Conservation (phyloP, 2,888 invertebrate genomes). For the Apamea monoglypha region DNA sequence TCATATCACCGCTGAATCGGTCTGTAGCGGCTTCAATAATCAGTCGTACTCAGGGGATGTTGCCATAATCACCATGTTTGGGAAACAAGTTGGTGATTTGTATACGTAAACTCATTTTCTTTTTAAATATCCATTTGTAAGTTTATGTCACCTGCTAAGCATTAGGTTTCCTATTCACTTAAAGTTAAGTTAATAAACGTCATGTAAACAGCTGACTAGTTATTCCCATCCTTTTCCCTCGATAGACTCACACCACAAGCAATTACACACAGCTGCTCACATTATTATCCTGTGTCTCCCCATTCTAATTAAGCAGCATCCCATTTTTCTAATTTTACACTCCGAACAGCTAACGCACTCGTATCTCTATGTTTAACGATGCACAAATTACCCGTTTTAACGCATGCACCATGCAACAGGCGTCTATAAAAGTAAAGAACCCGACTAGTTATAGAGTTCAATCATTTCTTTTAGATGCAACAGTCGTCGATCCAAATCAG, state of each 20-base stretch:
- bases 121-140: not conserved
- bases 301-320: constrained; percentile 39
- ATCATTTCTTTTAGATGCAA: constrained; percentile 55
- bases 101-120: not conserved
- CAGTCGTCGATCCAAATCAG: constrained; percentile 55
- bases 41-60: not conserved
- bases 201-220: not conserved
- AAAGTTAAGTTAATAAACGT: not conserved
- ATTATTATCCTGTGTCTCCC: constrained; percentile 34
- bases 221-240: constrained; percentile 6
- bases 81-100: not conserved
- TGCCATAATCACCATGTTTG: constrained; percentile 1
- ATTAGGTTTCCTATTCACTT: constrained; percentile 7
- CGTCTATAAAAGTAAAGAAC: constrained; percentile 56
- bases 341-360: constrained; percentile 50
- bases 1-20: constrained; percentile 9
- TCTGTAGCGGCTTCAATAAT: constrained; percentile 1
- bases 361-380: constrained; percentile 58
- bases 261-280: constrained; percentile 52
- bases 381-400: constrained; percentile 62
- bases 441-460: constrained; percentile 38
- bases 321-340: constrained; percentile 63
- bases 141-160: not conserved
- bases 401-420: constrained; percentile 47
- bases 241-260: constrained; percentile 16